phyloP scores from a whole-genome alignment of 2,888 invertebrate species.

The Phorcus lineatus region DNA sequence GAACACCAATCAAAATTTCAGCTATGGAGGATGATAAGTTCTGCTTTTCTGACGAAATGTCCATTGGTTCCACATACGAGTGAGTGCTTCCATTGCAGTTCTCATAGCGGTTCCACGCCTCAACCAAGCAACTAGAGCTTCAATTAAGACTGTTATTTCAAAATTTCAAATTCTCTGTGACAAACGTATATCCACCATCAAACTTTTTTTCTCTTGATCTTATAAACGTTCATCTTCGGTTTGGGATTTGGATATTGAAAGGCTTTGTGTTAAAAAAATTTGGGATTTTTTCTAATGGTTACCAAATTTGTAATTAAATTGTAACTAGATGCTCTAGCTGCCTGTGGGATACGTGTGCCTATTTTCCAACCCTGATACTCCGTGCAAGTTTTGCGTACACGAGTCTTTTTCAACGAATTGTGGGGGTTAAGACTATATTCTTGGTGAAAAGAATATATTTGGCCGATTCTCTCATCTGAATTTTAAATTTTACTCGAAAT shows the following conservation, averaged over 20 bases:
- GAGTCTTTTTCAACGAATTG: neutral
- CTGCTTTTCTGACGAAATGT: slow-evolving; percentile 3
- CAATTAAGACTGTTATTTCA: neutral
- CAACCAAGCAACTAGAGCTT: neutral
- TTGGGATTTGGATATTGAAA: too few relatives aligned
- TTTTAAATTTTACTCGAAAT: too few relatives aligned
- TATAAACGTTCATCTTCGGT: too few relatives aligned
- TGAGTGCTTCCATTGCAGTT: neutral
- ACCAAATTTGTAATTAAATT: too few relatives aligned
- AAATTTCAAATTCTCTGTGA: too few relatives aligned
- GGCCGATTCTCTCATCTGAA: too few relatives aligned
- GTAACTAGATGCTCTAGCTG: neutral
- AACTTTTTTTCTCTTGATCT: too few relatives aligned
- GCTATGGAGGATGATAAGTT: slow-evolving; percentile 20
- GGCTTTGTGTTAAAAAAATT: too few relatives aligned
- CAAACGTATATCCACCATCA: too few relatives aligned
- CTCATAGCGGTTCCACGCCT: neutral
- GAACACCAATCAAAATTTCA: neutral
- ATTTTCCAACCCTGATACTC: neutral
- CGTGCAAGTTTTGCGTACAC: neutral
- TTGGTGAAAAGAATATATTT: too few relatives aligned
- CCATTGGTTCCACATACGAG: neutral
- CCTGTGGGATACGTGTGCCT: neutral
- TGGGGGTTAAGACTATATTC: neutral
- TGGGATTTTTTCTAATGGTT: too few relatives aligned